These are phyloP conservation scores for Gymnoscelis rufifasciata DNA, from an alignment of 2,888 invertebrate genomes.

Conservation along the genomic window DNA sequence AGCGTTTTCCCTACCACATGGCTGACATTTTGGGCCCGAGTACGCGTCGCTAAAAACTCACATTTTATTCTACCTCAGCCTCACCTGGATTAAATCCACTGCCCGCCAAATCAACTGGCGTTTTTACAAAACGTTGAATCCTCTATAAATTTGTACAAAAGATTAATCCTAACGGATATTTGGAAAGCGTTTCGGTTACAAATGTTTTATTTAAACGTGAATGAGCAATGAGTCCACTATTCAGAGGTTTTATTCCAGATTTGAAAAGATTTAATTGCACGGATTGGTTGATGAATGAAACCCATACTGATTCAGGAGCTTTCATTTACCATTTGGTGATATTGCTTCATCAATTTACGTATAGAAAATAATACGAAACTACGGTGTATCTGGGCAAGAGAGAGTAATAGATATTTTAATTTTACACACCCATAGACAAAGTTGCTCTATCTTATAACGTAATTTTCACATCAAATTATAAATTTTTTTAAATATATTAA, in stretches of 20 bases:
- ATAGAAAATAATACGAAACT: too few species aligned
- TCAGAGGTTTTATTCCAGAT: not conserved
- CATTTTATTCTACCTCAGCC: slow-evolving; percentile 30
- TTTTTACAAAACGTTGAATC: slow-evolving; percentile 5
- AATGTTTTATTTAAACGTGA: slow-evolving; percentile 10
- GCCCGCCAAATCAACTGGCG: slow-evolving; percentile 27
- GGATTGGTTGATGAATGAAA: not conserved
- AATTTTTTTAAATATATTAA: too few species aligned
- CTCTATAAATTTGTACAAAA: not conserved
- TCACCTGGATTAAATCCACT: slow-evolving; percentile 36
- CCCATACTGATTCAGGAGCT: too few species aligned
- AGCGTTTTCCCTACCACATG: slow-evolving; percentile 53
- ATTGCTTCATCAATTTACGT: too few species aligned
- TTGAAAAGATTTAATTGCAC: not conserved
- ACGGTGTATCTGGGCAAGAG: too few species aligned
- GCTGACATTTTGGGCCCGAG: slow-evolving; percentile 62
- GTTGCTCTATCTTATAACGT: too few species aligned
- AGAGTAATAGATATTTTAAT: too few species aligned
- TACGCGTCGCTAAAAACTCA: slow-evolving; percentile 48
- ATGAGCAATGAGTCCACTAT: slow-evolving; percentile 6
- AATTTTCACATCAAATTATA: too few species aligned
- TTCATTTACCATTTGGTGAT: too few species aligned
- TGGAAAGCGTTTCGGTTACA: slow-evolving; percentile 18
- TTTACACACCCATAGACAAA: too few species aligned
- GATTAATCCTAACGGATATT: slow-evolving; percentile 19